Evolutionary conservation across 2,888 invertebrate species (phyloP), one percentile per base, ranked within the genome.

Genomic region (Ormyrus labotus): DNA sequence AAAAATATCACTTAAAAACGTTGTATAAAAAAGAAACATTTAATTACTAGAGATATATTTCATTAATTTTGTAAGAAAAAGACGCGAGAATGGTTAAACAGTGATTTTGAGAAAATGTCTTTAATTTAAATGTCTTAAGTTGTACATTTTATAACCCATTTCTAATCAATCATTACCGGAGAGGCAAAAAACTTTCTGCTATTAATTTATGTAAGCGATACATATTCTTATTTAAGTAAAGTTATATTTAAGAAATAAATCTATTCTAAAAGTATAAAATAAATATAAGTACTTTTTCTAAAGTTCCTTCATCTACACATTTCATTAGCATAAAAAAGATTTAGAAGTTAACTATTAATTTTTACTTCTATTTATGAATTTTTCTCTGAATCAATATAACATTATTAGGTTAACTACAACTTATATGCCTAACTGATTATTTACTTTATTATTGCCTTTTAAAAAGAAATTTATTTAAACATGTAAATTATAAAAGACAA

Each of bases 1-100:
- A 34, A 34, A 34, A 34, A 34, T 34, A 34, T 34, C 34, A 34
- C 34, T 34, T 34, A 60, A 50, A 57, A 19, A 11, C 11, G 11
- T 53, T 64, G 50, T 81, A 11, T 57, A 77, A 69, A 79, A 9
- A 76, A 68, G 45, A 75, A 65, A 79, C 57, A 13, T 72, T 67
- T 73, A 76, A 79, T 61, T 79, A 79, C 68, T 58, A 81, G 48
- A 81, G 50, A 78, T 34, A 64, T 69, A 70, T 71, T 76, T 11
- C 70, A 74, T 72, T 69, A 65, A 55, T 78, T 63, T 81, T 78
- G 65, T 68, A 72, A 34, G 34, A 34, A 64, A 63, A 58, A 53
- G 34, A 73, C 7, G 67, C 71, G 75, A 80, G 70, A 80, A 34
- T 76, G 67, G 60, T 58, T 71, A 80, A 80, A 34, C 11, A 67